Evolutionary conservation across 1,140 invertebrate genomes (phyloP), one percentile per base, ranked within the genome.

Genomic region (Leptinotarsa undecemlineata): DNA sequence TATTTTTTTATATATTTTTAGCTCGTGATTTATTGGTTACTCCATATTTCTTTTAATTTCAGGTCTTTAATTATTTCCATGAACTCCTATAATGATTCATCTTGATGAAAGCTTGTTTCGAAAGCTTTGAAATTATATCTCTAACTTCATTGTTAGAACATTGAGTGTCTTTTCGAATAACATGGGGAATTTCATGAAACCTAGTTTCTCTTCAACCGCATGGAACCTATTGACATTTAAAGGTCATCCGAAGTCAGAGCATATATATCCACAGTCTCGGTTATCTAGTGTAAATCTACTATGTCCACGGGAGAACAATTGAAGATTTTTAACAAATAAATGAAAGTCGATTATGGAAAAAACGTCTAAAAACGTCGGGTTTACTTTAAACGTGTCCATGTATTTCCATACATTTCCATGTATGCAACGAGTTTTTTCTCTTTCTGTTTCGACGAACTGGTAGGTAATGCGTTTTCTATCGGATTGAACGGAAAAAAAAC

Each of bases 221-320:
- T 57, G 61, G 42, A 62, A 69, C 62, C n/a, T 68, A 61, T 15
- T 73, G 74, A 69, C 75, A 74, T 76, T 76, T 76, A 71, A 73
- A 76, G 75, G 75, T 76, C 68, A 73, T 62, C 47, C 15, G 51
- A 48, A 71, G 66, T 19, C 51, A 8, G 17, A 57, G 51, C 51
- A n/a, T 57, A 71, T 75, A 75, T 71, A 72, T 68, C 47, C 19
- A 66, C 26, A 1, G 64, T 51, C 61, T 47, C 21, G 19, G 26
- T 20, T 74, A 71, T 75, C 71, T 71, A 75, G 48, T 66, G 74
- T 63, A 63, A 75, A 75, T 71, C 69, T 63, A 62, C 74, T 23
- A 71, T 72, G 67, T 57, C 51, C 14, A 15, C 15, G 0, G 17
- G 66, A 76, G 72, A 76, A 76, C 75, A 76, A 76, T 76, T 33